Percentiles rank a stretch among this genome's conserved stretches.
Conservation (phyloP, 2,888 invertebrate genomes). For the Meghimatium bilineatum region DNA sequence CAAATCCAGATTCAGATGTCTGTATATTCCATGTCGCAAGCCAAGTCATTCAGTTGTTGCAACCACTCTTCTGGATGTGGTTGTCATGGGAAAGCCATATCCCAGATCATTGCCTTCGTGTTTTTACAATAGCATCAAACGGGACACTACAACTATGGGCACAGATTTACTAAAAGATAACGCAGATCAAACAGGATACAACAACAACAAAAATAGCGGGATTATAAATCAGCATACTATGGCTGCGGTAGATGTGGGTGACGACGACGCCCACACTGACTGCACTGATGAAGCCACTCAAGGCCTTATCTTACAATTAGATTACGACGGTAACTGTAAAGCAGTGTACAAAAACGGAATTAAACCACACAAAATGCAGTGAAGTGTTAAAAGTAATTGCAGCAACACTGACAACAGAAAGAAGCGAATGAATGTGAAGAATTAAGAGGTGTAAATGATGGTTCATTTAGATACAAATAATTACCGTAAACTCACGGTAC, state of each 20-base stretch:
- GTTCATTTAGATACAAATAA: neutral
- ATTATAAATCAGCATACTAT: neutral
- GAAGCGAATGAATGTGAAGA: neutral
- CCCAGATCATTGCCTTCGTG: conserved; percentile 1
- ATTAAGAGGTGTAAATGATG: neutral
- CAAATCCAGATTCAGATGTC: conserved; percentile 70
- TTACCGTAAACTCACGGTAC: too few relatives aligned
- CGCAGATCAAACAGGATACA: neutral
- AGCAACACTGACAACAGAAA: neutral
- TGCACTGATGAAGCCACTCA: conserved; percentile 33
- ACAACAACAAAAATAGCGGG: neutral
- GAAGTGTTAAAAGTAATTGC: neutral
- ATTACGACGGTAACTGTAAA: neutral
- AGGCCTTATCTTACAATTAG: conserved; percentile 16
- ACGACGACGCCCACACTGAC: neutral
- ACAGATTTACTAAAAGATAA: conserved; percentile 28
- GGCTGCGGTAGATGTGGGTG: neutral
- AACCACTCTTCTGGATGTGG: conserved; percentile 10
- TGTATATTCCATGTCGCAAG: conserved; percentile 43
- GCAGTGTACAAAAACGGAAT: neutral
- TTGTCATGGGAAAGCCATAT: neutral
- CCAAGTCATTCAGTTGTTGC: conserved; percentile 3
- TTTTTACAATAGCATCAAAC: conserved; percentile 13
- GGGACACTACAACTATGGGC: conserved; percentile 22
- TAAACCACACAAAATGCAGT: neutral